phyloP scores from a whole-genome alignment of 2,888 invertebrate species.

The Cynaeus angustus region DNA sequence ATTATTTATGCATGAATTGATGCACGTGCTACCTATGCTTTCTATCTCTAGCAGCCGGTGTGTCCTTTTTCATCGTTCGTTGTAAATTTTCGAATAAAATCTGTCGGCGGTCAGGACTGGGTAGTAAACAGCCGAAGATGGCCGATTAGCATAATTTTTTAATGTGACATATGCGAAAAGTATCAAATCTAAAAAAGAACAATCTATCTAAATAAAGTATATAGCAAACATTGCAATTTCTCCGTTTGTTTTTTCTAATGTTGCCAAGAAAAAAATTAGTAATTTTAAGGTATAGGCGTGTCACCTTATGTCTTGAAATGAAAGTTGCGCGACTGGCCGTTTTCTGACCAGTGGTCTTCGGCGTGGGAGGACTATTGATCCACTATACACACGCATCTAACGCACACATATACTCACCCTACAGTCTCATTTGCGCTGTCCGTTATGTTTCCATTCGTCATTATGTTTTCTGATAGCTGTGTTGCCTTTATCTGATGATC shows the following conservation, averaged over 20 bases:
- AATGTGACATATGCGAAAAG: neutral
- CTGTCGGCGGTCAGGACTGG: neutral
- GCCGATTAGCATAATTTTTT: conserved; percentile 10
- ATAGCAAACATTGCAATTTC: neutral
- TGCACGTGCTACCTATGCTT: conserved; percentile 55
- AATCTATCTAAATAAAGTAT: neutral
- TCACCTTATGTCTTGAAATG: conserved; percentile 69
- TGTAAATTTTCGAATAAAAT: conserved; percentile 14
- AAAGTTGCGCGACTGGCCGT: conserved; percentile 70
- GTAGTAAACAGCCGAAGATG: conserved; percentile 8
- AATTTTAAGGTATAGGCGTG: conserved; percentile 68
- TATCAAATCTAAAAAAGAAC: neutral
- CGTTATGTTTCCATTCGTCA: conserved; percentile 71
- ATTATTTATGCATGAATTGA: conserved; percentile 61
- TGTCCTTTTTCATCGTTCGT: conserved; percentile 7
- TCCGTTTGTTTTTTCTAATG: conserved; percentile 11
- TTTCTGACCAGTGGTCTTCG: conserved; percentile 72
- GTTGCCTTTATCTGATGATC: conserved; percentile 70
- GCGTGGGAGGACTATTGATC: conserved; percentile 72
- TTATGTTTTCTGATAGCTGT: conserved; percentile 69
- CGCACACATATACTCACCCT: conserved; percentile 63
- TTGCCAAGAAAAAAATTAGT: conserved; percentile 49
- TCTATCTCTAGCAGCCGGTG: conserved; percentile 11
- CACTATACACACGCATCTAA: conserved; percentile 67
- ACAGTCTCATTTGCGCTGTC: conserved; percentile 69